Conservation (phyloP, 2,888 invertebrate species). For the Polymixis lichenea region DNA sequence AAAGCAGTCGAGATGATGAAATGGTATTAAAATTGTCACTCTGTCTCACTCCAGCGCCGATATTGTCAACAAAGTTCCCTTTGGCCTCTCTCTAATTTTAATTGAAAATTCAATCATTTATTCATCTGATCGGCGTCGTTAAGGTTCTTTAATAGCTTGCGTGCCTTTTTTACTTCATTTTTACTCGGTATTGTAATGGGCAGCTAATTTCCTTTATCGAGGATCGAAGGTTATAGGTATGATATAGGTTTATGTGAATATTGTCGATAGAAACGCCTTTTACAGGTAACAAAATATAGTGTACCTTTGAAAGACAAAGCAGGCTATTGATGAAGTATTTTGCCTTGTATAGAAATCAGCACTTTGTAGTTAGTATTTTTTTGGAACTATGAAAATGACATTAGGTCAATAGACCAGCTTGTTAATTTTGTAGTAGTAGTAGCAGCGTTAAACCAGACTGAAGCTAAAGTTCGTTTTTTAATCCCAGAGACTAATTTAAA, state of each 20-base stretch:
- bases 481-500: no score
- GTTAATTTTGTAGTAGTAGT: background rate
- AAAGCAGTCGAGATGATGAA: slow-evolving; percentile 39
- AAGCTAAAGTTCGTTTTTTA: no score
- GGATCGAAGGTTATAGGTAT: slow-evolving; percentile 67
- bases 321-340: slow-evolving; percentile 32
- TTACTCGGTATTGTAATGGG: slow-evolving; percentile 81
- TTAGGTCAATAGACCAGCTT: background rate
- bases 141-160: slow-evolving; percentile 84
- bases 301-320: slow-evolving; percentile 38
- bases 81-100: slow-evolving; percentile 83
- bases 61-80: slow-evolving; percentile 85
- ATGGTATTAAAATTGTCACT: slow-evolving; percentile 68
- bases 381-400: background rate
- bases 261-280: slow-evolving; percentile 32
- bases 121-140: slow-evolving; percentile 87
- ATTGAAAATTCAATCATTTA: slow-evolving; percentile 90
- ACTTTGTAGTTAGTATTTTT: slow-evolving; percentile 8
- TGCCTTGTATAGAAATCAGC: slow-evolving; percentile 20
- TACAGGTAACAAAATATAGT: slow-evolving; percentile 40
- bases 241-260: slow-evolving; percentile 48
- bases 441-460: background rate
- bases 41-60: slow-evolving; percentile 67
- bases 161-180: slow-evolving; percentile 82
- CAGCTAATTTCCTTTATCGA: slow-evolving; percentile 81